These are phyloP conservation scores for Lycodopsis pacificus DNA, from an alignment of 2,797 vertebrate species.

Conservation along the genomic window DNA sequence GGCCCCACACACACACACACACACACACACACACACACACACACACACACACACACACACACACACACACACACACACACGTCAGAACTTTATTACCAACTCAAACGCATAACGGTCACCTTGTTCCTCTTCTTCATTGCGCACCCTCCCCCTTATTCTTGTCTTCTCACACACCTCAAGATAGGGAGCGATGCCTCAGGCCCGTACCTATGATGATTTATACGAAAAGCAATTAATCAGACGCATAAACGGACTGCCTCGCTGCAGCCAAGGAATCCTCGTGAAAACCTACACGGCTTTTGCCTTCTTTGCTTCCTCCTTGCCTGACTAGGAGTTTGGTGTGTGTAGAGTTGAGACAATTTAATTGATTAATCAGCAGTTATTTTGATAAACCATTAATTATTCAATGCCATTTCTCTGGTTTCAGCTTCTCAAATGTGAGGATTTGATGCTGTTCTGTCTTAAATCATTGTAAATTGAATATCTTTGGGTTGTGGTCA, in stretches of 20 bases:
- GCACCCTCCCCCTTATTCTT: constrained; percentile 7
- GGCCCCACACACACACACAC: constrained; percentile 43
- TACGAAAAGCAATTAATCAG: constrained; percentile 81
- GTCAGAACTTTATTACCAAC: constrained; percentile 56
- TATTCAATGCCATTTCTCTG: not conserved
- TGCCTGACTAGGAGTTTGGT: constrained; percentile 38
- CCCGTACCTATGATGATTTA: constrained; percentile 74
- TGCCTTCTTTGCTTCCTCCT: constrained; percentile 45
- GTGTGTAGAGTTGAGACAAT: constrained; percentile 8
- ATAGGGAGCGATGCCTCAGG: constrained; percentile 34
- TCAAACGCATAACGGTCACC: constrained; percentile 51
- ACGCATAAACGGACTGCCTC: constrained; percentile 73
- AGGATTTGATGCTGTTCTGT: not conserved
- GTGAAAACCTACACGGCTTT: constrained; percentile 77
- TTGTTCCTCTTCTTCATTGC: constrained; percentile 44
- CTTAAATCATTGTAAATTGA: not conserved
- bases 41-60: too few species aligned
- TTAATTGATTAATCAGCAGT: not conserved
- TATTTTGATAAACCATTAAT: not conserved
- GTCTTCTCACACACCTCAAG: constrained; percentile 49
- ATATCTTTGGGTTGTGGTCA: not conserved
- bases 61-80: constrained; percentile 13
- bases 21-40: not conserved
- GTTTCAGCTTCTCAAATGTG: not conserved
- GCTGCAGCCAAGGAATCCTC: constrained; percentile 73